Evolutionary conservation across 1,140 invertebrate species (phyloP), one percentile per base, ranked within the genome.

Genomic region (Zaprionus nigranus): DNA sequence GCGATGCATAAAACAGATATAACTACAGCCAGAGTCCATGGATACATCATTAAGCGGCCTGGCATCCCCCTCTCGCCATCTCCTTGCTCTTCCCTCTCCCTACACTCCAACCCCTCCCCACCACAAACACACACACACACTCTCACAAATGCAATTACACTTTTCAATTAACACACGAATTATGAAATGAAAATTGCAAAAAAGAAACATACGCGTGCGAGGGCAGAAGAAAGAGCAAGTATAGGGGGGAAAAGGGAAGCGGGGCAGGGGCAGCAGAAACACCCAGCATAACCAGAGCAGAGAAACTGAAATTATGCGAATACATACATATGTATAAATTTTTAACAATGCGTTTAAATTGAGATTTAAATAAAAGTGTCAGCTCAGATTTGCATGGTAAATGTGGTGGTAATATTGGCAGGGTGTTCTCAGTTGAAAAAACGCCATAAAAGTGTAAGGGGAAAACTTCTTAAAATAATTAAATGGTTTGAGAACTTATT

Each of bases 91-190:
- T 3, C 20, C 9, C 40, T 57, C 38, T 3, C 13, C 9, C 7
- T 7, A 28, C 28, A 28, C 43, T 51, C 7, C 12, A n/a, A n/a
- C n/a, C n/a, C n/a, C n/a, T n/a, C n/a, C n/a, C n/a, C n/a, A n/a
- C 51, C 30, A 26, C 57, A 13, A 6, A 62, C 81, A 64, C 56
- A 54, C 70, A 65, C 26, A 53, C n/a, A 40, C 22, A 22, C 34
- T 43, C n/a, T 17, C 38, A 13, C 53, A 66, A n/a, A 38, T 40
- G 53, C 73, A 81, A 65, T 74, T 82, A 70, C 82, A 86, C 54
- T 76, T 78, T 87, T 71, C 83, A 86, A 86, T 86, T 86, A 86
- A 87, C 82, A 66, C 57, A 74, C 68, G 38, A 75, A 87, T 62
- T 68, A 56, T 68, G 17, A 58, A 66, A 38, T 66, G 12, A 59